Base-by-base conservation (phyloP, 2,888 invertebrate genomes). In the Leptopilina syphax region DNA sequence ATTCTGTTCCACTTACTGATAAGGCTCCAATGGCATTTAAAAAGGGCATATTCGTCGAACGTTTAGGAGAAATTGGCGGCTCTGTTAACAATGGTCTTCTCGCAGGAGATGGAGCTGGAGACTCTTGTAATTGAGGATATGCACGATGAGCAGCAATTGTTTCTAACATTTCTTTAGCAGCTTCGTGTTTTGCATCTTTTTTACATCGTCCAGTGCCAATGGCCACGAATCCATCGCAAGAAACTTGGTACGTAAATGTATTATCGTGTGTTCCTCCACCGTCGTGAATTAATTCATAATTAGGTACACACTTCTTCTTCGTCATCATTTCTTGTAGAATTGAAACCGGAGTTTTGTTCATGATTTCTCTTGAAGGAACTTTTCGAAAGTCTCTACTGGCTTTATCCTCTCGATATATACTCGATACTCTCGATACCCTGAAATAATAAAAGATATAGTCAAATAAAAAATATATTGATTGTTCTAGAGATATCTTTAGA, bases 321-420 rank as follows among this genome's bases (percentile, higher is more conserved):
- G 94, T 92, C 91, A 95, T 94, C 91, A 95, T 92, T 89, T 95
- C 95, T 88, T 95, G 95, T 18, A 95, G 91, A 3, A 95, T 93
- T 65, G 95, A 94, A 7, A 94, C 94, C 1, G 95, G 94, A 0
- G 95, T 95, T 90, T 95, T 95, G 41, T 57, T 73, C 73, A 73
- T 73, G 9, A n/a, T 77, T 60, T 44, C 8, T 44, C 1, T 7
- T 44, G 44, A 44, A 0, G 44, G 8, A 8, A 44, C 5, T 44
- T 8, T 44, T 6, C 7, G 1, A 44, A 18, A 18, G 18, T 18
- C 18, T 18, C 18, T 18, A 18, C 18, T 18, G 18, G 18, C 18
- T 18, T 18, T 18, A 18, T 44, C 7, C 1, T 34, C 34, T 34
- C 27, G 27, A 27, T 27, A 27, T 27, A 2, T 27, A 27, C 27